A percentile compares a stretch with the other conserved stretches of the same genome.
Conservation (phyloP, 2,113 vertebrate species). For the Peromyscus polionotus region DNA sequence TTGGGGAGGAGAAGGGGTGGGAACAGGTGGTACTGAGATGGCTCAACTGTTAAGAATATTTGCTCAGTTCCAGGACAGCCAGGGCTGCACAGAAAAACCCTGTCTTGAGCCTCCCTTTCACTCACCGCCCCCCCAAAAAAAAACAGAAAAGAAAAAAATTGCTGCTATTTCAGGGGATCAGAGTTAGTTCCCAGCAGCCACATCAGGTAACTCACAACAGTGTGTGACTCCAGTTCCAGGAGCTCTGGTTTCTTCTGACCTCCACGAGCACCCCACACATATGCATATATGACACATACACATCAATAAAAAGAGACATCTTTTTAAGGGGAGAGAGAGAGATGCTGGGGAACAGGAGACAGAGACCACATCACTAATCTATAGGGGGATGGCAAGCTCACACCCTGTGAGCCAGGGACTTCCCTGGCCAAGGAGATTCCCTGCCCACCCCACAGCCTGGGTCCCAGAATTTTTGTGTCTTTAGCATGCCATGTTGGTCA, state of each 20-base stretch:
- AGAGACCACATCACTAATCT: neutral
- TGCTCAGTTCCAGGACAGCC: neutral
- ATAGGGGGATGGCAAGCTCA: neutral
- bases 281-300: neutral
- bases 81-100: neutral
- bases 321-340: neutral
- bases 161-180: neutral
- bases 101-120: neutral
- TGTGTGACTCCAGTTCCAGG: too few species aligned
- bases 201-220: neutral
- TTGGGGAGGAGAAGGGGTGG: neutral
- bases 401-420: neutral
- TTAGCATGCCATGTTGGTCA: neutral
- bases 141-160: neutral
- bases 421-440: neutral
- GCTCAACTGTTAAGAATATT: neutral
- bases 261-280: neutral
- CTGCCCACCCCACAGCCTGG: neutral
- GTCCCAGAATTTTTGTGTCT: constrained; percentile 2
- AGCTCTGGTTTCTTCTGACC: neutral
- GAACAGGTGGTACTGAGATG: neutral
- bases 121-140: too few species aligned
- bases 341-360: neutral
- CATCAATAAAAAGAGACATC: neutral
- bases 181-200: neutral